These are phyloP conservation scores for Cynopterus brachyotis DNA, from an alignment of 2,113 vertebrate genomes.

Conservation along the genomic window DNA sequence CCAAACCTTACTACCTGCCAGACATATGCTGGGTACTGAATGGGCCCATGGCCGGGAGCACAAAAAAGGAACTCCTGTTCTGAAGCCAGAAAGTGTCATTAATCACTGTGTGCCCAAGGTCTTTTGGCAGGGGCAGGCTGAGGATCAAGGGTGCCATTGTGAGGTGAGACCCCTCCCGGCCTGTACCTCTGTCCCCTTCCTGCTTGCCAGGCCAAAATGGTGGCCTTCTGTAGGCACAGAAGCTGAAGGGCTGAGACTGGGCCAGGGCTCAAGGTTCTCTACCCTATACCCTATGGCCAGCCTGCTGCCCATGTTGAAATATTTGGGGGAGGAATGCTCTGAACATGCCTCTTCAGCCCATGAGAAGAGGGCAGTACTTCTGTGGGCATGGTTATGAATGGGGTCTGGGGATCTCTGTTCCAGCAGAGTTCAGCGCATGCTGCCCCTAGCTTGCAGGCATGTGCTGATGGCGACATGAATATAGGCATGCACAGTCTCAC, in stretches of 20 bases:
- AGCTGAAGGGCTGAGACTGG: background rate
- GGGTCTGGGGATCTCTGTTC: background rate
- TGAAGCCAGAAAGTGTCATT: background rate
- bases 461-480: background rate
- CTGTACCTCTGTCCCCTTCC: background rate
- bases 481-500: background rate
- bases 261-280: background rate
- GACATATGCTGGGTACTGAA: background rate
- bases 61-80: background rate
- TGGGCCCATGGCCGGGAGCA: background rate
- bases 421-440: background rate
- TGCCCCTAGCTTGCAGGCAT: background rate
- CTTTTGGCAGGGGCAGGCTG: background rate
- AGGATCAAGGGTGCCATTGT: background rate
- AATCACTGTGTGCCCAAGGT: background rate
- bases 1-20: background rate
- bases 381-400: background rate
- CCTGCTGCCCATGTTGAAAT: background rate
- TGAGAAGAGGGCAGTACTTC: background rate
- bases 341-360: background rate
- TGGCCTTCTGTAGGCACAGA: background rate
- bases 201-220: background rate
- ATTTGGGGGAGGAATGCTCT: background rate
- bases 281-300: background rate
- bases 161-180: background rate